Evolutionary conservation across 1,140 invertebrate species (phyloP).

Genomic region (Rhynchophorus ferrugineus): DNA sequence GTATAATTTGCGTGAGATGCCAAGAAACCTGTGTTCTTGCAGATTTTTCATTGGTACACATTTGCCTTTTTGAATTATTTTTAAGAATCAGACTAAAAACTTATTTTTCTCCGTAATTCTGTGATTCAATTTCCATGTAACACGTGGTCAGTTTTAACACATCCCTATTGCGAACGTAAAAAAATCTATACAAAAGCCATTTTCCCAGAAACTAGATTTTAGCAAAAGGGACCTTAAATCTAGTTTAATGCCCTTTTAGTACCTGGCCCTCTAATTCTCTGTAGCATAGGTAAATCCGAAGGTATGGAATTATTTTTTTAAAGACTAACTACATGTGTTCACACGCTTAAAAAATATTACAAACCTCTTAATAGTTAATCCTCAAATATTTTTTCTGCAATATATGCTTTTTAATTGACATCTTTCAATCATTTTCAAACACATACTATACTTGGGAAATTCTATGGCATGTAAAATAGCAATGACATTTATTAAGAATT

Average conservation of each 20-base stretch:
- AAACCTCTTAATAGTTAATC: too few relatives aligned
- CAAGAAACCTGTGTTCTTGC: too few relatives aligned
- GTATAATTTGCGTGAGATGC: too few relatives aligned
- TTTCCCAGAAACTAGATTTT: neutral
- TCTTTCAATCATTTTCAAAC: too few relatives aligned
- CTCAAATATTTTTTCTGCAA: too few relatives aligned
- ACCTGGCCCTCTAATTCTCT: neutral
- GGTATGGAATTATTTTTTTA: neutral
- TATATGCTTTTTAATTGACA: too few relatives aligned
- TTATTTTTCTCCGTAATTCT: too few relatives aligned
- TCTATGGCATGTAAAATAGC: too few relatives aligned
- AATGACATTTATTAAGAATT: too few relatives aligned
- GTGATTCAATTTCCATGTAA: neutral
- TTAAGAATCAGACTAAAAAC: neutral
- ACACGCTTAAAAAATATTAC: too few relatives aligned
- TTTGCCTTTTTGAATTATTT: neutral
- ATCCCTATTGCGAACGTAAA: neutral
- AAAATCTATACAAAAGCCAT: neutral
- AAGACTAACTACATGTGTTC: too few relatives aligned
- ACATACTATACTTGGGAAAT: too few relatives aligned
- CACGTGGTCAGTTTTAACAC: neutral
- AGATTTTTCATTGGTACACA: neutral
- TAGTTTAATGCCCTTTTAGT: neutral
- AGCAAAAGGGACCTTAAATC: neutral
- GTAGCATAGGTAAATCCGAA: neutral